These are phyloP conservation scores for Paragorgia papillata DNA, from an alignment of 92 coral and sea anemone species.

Conservation along the genomic window DNA sequence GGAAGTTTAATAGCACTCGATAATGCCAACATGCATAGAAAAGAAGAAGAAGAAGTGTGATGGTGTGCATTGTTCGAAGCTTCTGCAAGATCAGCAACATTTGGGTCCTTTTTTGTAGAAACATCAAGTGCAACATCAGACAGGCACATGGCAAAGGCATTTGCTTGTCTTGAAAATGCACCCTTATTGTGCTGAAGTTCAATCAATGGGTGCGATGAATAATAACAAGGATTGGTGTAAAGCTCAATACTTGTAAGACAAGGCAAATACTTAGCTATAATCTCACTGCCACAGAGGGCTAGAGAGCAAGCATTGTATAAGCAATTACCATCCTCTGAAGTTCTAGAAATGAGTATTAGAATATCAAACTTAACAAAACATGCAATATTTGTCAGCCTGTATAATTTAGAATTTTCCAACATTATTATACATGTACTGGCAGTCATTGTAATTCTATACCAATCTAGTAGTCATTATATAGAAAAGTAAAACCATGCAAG, in stretches of 20 bases:
- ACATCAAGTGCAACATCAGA: slow-evolving; percentile 35
- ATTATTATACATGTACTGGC: too few relatives aligned
- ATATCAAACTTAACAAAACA: too few relatives aligned
- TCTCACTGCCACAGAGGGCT: slow-evolving; percentile 38
- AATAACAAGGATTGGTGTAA: slow-evolving; percentile 12
- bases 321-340: slow-evolving; percentile 44
- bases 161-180: slow-evolving; percentile 26
- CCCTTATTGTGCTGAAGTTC: slow-evolving; percentile 44
- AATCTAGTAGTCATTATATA: too few relatives aligned
- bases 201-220: slow-evolving; percentile 40
- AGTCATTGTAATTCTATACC: too few relatives aligned
- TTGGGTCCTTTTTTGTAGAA: slow-evolving; percentile 29
- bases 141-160: slow-evolving; percentile 54
- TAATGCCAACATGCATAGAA: slow-evolving; percentile 37
- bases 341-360: slow-evolving; percentile 9
- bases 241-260: slow-evolving; percentile 45
- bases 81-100: slow-evolving; percentile 29
- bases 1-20: slow-evolving; percentile 15
- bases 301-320: slow-evolving; percentile 43
- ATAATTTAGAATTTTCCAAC: too few relatives aligned
- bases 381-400: too few relatives aligned
- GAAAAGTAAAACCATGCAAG: too few relatives aligned
- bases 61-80: slow-evolving; percentile 26
- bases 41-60: slow-evolving; percentile 34
- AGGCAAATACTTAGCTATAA: slow-evolving; percentile 31